Percentiles rank a stretch among this genome's conserved stretches.
These are phyloP conservation scores for Triplophysa rosa DNA, from an alignment of 2,113 vertebrate species.

Conservation along the genomic window DNA sequence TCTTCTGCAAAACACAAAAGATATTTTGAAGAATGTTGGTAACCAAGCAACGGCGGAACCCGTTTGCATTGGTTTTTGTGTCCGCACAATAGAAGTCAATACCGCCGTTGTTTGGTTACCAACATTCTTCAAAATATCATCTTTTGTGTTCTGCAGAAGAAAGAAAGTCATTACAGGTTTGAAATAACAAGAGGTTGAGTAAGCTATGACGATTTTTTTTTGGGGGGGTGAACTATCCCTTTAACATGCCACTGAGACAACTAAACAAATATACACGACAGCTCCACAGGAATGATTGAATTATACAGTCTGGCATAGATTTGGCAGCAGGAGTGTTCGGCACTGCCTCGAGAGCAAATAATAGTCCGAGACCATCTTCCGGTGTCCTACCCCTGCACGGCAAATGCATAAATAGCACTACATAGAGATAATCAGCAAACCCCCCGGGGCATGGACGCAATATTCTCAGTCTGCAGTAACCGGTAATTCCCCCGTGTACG, in stretches of 20 bases:
- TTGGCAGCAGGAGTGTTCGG: constrained; percentile 75
- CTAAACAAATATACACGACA: constrained; percentile 71
- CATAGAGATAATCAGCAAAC: constrained; percentile 64
- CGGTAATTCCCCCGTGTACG: constrained; percentile 74
- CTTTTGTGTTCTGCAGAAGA: no score
- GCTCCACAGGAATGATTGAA: constrained; percentile 73
- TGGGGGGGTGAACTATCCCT: no score
- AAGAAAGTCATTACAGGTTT: no score
- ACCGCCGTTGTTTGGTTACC: no score
- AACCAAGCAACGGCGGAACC: no score
- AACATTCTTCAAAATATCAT: no score
- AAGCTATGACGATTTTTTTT: no score
- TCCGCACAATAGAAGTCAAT: no score
- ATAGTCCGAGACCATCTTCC: constrained; percentile 67
- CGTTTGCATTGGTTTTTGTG: no score
- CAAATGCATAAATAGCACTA: constrained; percentile 79
- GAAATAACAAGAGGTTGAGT: no score
- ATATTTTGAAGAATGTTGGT: no score
- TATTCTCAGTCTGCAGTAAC: constrained; percentile 72
- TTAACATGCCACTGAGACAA: constrained; percentile 65
- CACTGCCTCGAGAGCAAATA: constrained; percentile 75
- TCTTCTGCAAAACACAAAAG: no score
- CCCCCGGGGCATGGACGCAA: constrained; percentile 70
- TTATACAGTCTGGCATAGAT: constrained; percentile 80
- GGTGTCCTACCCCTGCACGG: constrained; percentile 82